These are phyloP conservation scores for Diorhabda elongata DNA, from an alignment of 1,140 invertebrate genomes.

Conservation along the genomic window DNA sequence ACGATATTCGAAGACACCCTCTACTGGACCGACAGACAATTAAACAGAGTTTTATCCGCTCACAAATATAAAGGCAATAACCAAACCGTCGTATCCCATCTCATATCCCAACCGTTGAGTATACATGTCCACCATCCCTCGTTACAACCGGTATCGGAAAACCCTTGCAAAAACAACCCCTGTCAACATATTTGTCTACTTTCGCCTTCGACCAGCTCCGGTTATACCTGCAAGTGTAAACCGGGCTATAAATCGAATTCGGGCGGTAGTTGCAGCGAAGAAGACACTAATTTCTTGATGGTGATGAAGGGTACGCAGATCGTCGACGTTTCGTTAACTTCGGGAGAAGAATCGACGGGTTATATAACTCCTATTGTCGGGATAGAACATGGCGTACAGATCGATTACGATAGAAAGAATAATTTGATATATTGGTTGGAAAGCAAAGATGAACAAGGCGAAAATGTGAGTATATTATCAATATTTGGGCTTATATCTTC, in stretches of 20 bases:
- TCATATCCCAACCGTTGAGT: conserved; percentile 90
- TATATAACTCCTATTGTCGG: conserved; percentile 86
- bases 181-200: conserved; percentile 92
- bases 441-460: conserved; percentile 64
- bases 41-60: conserved; percentile 82
- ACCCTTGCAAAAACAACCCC: conserved; percentile 74
- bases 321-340: conserved; percentile 74
- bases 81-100: conserved; percentile 88
- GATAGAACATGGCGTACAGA: conserved; percentile 79
- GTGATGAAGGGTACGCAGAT: conserved; percentile 87
- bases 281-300: conserved; percentile 85
- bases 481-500: not conserved
- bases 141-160: conserved; percentile 79
- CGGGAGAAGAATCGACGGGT: conserved; percentile 69
- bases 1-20: conserved; percentile 89
- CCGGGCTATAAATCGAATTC: conserved; percentile 72
- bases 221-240: conserved; percentile 87
- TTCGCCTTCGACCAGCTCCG: conserved; percentile 63
- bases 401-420: conserved; percentile 87
- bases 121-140: conserved; percentile 93
- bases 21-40: conserved; percentile 94
- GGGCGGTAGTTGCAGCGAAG: conserved; percentile 74
- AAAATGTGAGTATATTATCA: conserved; percentile 54
- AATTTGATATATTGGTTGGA: conserved; percentile 84
- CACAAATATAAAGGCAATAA: conserved; percentile 86